phyloP scores from a whole-genome alignment of 1,140 invertebrate genomes.

The Drosophila kepulauana region DNA sequence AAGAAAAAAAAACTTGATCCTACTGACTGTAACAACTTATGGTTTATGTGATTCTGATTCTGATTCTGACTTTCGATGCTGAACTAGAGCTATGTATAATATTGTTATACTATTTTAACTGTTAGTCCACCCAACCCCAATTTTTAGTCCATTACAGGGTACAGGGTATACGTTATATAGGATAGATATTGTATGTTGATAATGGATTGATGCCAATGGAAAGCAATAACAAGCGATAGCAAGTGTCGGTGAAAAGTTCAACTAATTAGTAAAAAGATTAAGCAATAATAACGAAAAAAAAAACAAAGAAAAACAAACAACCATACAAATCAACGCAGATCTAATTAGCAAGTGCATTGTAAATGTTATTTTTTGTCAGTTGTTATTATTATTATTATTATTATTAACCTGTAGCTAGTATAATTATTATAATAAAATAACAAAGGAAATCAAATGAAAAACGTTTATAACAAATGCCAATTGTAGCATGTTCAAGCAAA shows the following conservation, averaged over 20 bases:
- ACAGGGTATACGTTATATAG: constrained; percentile 5
- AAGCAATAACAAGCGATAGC: constrained; percentile 39
- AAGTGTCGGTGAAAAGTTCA: constrained; percentile 40
- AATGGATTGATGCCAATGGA: constrained; percentile 39
- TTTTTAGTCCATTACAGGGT: constrained; percentile 31
- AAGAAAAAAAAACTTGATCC: not conserved
- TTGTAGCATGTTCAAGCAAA: constrained; percentile 36
- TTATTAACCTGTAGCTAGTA: constrained; percentile 64
- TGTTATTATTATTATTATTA: constrained; percentile 51
- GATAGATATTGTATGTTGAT: constrained; percentile 11
- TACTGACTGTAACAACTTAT: constrained; percentile 9
- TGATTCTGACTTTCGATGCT: constrained; percentile 12
- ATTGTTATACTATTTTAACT: constrained; percentile 9
- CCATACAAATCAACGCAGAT: constrained; percentile 25
- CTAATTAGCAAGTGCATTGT: constrained; percentile 37
- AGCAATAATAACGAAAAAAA: constrained; percentile 33
- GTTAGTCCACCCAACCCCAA: not conserved
- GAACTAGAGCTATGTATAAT: constrained; percentile 7
- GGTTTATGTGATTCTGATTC: constrained; percentile 17
- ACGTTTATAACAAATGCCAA: constrained; percentile 44
- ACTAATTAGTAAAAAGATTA: constrained; percentile 43
- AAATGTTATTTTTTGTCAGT: constrained; percentile 64
- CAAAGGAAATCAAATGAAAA: constrained; percentile 11
- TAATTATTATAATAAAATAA: constrained; percentile 38
- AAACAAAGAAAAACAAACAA: constrained; percentile 1